Evolutionary conservation across 1,140 invertebrate species (phyloP), one percentile per base, ranked within the genome.

Genomic region (Diploscapter pachys): DNA sequence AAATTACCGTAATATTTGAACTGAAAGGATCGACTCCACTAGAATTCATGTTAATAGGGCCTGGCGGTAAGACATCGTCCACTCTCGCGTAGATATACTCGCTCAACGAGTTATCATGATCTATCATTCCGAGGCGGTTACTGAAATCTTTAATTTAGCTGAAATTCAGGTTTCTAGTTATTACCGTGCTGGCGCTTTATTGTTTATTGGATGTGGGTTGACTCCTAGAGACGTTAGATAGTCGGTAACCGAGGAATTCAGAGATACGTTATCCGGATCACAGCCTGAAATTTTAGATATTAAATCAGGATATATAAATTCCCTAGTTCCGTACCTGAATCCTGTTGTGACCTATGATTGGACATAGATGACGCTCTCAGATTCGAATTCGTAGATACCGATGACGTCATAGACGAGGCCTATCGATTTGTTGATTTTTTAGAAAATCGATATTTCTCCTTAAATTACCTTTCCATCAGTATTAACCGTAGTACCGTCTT

Each of bases 191-290:
- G 73, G 73, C 3, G 73, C 65, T 63, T 31, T 31, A 31, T 31
- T 31, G 31, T 31, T 31, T 31, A 74, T 69, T 13, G 73, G 73
- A 62, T 74, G 71, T 3, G 78, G 72, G 75, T 78, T 79, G n/a
- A 79, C 79, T 62, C 79, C 78, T 3, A 81, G 63, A 59, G 81
- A 77, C 52, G 73, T 67, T 48, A 81, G 64, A 63, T 81, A 81
- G 55, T 81, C 80, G 0, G 80, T 82, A 48, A 82, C 75, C 3
- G 80, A 75, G 50, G 76, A 81, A 48, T 62, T 73, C 11, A 83
- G 78, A 4, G 81, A 83, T 9, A 80, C 59, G n/a, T 65, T 75
- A 69, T 82, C 81, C n/a, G 81, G 76, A 73, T 82, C 81, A 55
- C 31, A 31, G 31, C 31, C 31, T 31, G 31, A 31, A 31, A 31